Evolutionary conservation across 2,888 invertebrate genomes (phyloP).

Genomic region (Zele albiditarsus): DNA sequence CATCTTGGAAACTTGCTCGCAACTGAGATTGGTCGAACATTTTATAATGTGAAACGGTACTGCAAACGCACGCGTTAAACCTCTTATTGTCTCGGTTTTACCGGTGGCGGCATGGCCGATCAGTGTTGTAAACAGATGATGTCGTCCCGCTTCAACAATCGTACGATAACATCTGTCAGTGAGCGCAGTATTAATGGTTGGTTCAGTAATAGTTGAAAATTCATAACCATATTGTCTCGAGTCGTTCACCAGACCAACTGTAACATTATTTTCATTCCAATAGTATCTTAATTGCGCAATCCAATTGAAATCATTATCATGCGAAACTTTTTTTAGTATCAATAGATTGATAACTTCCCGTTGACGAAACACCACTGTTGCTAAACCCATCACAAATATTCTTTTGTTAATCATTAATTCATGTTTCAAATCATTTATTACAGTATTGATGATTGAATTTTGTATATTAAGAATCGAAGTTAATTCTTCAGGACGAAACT

Average conservation of each 20-base stretch:
- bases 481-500: conserved; percentile 67
- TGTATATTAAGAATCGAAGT: conserved; percentile 70
- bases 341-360: conserved; percentile 74
- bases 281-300: conserved; percentile 77
- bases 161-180: conserved; percentile 77
- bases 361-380: conserved; percentile 76
- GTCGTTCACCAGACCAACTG: conserved; percentile 75
- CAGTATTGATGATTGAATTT: conserved; percentile 49
- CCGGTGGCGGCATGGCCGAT: conserved; percentile 74
- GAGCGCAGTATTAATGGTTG: conserved; percentile 72
- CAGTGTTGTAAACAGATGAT: conserved; percentile 74
- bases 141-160: conserved; percentile 77
- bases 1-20: conserved; percentile 59
- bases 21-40: conserved; percentile 73
- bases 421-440: conserved; percentile 76
- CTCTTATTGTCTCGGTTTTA: conserved; percentile 76
- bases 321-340: conserved; percentile 66
- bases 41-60: conserved; percentile 76
- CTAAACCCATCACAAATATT: conserved; percentile 75
- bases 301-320: conserved; percentile 77
- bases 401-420: conserved; percentile 75
- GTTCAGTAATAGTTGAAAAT: conserved; percentile 72
- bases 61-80: conserved; percentile 76
- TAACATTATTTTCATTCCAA: conserved; percentile 71
- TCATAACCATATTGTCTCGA: conserved; percentile 77